Evolutionary conservation across 2,888 invertebrate species (phyloP).

Genomic region (Ophraella communa): DNA sequence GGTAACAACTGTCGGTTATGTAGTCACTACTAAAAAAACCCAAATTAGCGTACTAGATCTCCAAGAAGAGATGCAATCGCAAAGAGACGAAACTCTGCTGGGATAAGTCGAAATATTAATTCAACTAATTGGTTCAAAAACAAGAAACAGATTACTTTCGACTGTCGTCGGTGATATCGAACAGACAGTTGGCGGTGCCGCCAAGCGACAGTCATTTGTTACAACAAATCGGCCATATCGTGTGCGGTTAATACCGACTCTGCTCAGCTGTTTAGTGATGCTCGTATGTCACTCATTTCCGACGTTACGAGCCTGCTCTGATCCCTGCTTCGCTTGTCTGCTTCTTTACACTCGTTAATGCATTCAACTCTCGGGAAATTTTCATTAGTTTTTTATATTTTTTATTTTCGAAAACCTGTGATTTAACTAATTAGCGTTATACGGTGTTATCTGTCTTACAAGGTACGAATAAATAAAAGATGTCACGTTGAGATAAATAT

Average conservation of each 20-base stretch:
- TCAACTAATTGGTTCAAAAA: slow-evolving; percentile 60
- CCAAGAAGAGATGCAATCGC: slow-evolving; percentile 30
- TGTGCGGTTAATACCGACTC: slow-evolving; percentile 57
- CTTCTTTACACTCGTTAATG: slow-evolving; percentile 22
- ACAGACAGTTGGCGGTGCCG: slow-evolving; percentile 55
- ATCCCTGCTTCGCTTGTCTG: slow-evolving; percentile 37
- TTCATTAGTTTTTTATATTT: too few species aligned
- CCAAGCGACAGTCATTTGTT: slow-evolving; percentile 61
- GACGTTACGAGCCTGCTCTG: slow-evolving; percentile 54
- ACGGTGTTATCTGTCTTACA: too few species aligned
- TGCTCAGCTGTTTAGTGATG: slow-evolving; percentile 62
- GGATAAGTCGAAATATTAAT: slow-evolving; percentile 58
- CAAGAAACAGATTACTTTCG: slow-evolving; percentile 50
- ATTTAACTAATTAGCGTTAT: not conserved
- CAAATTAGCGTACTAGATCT: slow-evolving; percentile 33
- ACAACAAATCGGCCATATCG: slow-evolving; percentile 61
- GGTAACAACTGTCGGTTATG: not conserved
- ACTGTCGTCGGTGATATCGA: slow-evolving; percentile 49
- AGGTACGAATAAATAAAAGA: too few species aligned
- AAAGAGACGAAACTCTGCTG: slow-evolving; percentile 49
- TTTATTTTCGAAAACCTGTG: not conserved
- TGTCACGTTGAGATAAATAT: too few species aligned
- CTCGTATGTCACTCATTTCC: slow-evolving; percentile 63
- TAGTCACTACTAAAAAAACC: not conserved
- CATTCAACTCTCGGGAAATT: slow-evolving; percentile 18